A percentile compares a stretch with the other conserved stretches of the same genome.
These are phyloP conservation scores for Scaptomyza flava DNA, from an alignment of 2,888 invertebrate genomes.

Conservation along the genomic window DNA sequence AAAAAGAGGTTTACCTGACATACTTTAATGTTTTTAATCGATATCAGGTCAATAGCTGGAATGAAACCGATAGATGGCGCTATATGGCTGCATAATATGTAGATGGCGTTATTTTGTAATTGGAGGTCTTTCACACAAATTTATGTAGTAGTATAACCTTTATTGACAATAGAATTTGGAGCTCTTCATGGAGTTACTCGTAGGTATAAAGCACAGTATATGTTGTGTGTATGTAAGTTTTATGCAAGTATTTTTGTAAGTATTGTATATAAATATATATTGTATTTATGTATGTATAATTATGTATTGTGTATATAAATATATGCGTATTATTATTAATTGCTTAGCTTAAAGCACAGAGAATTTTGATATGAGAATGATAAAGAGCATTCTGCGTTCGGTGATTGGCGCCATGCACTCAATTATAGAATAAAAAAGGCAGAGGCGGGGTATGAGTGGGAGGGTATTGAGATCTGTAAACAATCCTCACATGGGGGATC, in stretches of 20 bases:
- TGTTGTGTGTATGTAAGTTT: conserved; percentile 29
- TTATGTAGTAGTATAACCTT: conserved; percentile 45
- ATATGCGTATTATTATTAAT: conserved; percentile 52
- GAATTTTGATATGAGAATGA: conserved; percentile 78
- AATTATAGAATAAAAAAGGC: background rate
- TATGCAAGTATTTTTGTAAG: conserved; percentile 46
- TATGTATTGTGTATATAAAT: conserved; percentile 45
- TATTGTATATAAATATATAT: conserved; percentile 58
- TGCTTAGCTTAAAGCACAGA: conserved; percentile 79
- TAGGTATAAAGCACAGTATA: conserved; percentile 74
- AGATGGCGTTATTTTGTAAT: too few species aligned
- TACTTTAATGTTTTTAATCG: too few species aligned
- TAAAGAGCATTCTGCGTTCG: conserved; percentile 50
- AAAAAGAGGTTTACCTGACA: too few species aligned
- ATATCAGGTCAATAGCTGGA: too few species aligned
- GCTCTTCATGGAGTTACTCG: conserved; percentile 58
- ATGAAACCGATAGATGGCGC: too few species aligned
- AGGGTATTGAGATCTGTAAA: conserved; percentile 27
- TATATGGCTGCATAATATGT: too few species aligned
- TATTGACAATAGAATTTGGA: conserved; percentile 77
- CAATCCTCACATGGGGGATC: background rate
- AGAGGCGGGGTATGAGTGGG: background rate
- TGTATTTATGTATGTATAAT: conserved; percentile 34
- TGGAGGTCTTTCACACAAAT: too few species aligned
- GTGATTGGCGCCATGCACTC: conserved; percentile 57